Evolutionary conservation across 2,888 invertebrate species (phyloP).

Genomic region (Tridacna crocea): DNA sequence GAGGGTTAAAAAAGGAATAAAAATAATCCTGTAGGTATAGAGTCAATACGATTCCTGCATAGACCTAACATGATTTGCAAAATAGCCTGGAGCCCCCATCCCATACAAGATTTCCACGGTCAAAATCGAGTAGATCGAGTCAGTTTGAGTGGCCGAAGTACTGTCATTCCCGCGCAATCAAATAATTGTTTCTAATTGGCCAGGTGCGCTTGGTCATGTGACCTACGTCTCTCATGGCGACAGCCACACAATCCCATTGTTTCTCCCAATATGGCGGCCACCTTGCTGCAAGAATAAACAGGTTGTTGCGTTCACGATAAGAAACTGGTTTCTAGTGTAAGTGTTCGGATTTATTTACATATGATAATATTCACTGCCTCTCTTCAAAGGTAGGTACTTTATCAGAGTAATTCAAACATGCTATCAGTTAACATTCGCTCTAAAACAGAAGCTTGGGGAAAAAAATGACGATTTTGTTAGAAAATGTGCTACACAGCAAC

Average conservation of each 20-base stretch:
- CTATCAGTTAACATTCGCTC: not conserved
- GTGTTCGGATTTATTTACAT: slow-evolving; percentile 60
- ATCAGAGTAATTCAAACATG: slow-evolving; percentile 8
- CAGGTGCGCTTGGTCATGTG: slow-evolving; percentile 65
- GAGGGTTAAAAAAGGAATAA: no score
- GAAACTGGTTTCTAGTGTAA: slow-evolving; percentile 51
- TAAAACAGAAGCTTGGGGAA: slow-evolving; percentile 8
- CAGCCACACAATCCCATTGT: slow-evolving; percentile 28
- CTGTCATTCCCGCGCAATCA: not conserved
- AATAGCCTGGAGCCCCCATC: no score
- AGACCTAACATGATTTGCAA: no score
- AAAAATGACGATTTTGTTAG: not conserved
- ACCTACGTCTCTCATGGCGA: slow-evolving; percentile 57
- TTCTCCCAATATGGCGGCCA: slow-evolving; percentile 64
- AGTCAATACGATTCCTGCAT: no score
- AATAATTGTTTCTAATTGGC: not conserved
- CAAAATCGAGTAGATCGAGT: not conserved
- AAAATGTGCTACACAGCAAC: not conserved
- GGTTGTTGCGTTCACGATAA: slow-evolving; percentile 41
- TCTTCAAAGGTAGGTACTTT: slow-evolving; percentile 17
- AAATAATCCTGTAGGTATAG: no score
- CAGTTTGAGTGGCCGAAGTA: not conserved
- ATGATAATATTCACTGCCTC: slow-evolving; percentile 53
- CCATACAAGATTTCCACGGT: no score
- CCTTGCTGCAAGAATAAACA: slow-evolving; percentile 67